These are phyloP conservation scores for Pachycephus smyrnensis DNA, from an alignment of 2,888 invertebrate species.

Conservation along the genomic window DNA sequence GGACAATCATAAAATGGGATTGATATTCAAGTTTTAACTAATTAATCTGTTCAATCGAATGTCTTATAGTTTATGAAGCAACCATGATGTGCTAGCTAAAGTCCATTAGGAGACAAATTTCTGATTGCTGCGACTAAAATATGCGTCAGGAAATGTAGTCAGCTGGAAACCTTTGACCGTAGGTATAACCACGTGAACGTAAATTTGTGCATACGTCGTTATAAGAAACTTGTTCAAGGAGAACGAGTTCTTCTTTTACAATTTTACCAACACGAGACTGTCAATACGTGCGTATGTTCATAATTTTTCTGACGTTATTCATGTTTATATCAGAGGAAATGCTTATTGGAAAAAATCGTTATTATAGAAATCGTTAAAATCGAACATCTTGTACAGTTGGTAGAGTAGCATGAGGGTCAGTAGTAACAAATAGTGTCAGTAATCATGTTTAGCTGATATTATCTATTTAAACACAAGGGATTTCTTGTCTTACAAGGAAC, in stretches of 20 bases:
- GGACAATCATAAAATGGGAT: too few species aligned
- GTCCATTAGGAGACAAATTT: conserved; percentile 2
- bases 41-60: conserved; percentile 7
- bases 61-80: background rate
- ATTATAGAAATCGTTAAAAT: background rate
- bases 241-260: conserved; percentile 21
- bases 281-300: background rate
- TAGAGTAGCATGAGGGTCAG: background rate
- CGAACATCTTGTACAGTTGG: background rate
- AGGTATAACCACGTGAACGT: background rate
- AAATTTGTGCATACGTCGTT: conserved; percentile 18
- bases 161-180: conserved; percentile 39
- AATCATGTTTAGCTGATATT: too few species aligned
- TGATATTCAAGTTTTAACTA: conserved; percentile 6
- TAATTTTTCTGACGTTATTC: background rate
- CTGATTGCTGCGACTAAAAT: conserved; percentile 29
- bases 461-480: too few species aligned
- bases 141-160: conserved; percentile 29
- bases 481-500: too few species aligned
- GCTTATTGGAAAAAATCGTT: background rate
- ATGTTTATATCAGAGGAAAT: too few species aligned
- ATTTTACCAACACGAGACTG: background rate
- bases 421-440: too few species aligned
- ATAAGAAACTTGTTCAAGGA: conserved; percentile 25
- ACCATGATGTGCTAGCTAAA: background rate